Base-by-base conservation (phyloP, 2,797 vertebrate species). In the Peromyscus nudipes region DNA sequence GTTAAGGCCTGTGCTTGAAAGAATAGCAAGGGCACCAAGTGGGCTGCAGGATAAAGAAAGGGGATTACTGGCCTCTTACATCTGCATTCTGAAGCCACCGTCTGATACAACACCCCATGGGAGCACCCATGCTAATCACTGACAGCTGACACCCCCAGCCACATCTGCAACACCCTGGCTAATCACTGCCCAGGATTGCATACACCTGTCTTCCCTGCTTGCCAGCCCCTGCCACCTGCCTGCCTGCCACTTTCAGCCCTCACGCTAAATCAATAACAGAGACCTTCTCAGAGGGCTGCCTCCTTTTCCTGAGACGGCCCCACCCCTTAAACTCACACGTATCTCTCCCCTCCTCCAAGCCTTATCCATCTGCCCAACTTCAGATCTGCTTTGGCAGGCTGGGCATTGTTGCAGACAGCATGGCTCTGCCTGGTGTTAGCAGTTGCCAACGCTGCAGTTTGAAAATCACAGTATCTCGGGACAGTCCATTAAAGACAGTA, bases 401-500 rank as follows among this genome's bases (percentile, higher is more conserved):
- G 1, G 37, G 25, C 57, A 40, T 37, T 17, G 25, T 31, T 10
- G 52, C 92, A 96, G 83, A 96, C 92, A 49, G 71, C 25, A 0
- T 21, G 69, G 60, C 92, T 95, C 71, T 80, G 91, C 87, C 76
- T 43, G 23, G 49, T 4, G 2, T 92, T 86, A 95, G 95, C 91
- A 87, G 93, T 92, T 97, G 96, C 91, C 7, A 2, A 92, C 1
- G 7, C 93, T 94, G 96, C 96, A 96, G 79, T 96, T 96, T 92
- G 95, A 97, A 96, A 97, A 97, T 93, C 94, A 91, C 85, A 0
- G 4, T 4, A 40, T 91, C 95, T 97, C 79, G 21, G 94, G 77
- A 96, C 97, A 98, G 97, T 96, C 97, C 97, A 97, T 97, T 98
- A 98, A 97, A 97, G 97, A 95, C 96, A 92, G 96, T 93, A 97